Evolutionary conservation across 1,140 invertebrate species (phyloP).

Genomic region (Delia radicum): DNA sequence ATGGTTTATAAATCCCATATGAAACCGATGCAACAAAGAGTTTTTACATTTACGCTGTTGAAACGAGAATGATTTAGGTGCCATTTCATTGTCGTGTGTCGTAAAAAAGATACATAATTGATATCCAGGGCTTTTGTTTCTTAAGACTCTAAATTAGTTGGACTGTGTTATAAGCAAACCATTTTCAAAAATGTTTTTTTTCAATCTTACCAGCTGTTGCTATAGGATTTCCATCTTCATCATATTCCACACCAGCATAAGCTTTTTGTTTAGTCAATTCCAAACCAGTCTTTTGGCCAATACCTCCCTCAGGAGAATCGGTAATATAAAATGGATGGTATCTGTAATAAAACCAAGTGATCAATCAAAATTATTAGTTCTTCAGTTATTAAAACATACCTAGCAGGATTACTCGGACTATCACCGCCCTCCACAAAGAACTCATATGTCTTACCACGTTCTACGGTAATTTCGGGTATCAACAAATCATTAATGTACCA

Average conservation of each 20-base stretch:
- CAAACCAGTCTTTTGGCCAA: slow-evolving; percentile 69
- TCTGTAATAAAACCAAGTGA: slow-evolving; percentile 51
- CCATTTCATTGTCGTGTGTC: no score
- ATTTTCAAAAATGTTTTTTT: slow-evolving; percentile 4
- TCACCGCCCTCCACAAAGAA: slow-evolving; percentile 83
- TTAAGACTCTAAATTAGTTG: no score
- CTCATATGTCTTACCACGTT: slow-evolving; percentile 84
- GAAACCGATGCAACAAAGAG: no score
- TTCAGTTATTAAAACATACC: slow-evolving; percentile 51
- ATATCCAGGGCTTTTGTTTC: no score
- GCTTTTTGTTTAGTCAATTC: slow-evolving; percentile 70
- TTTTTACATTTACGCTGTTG: no score
- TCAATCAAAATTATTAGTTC: not conserved
- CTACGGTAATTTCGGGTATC: slow-evolving; percentile 87
- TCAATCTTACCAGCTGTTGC: slow-evolving; percentile 70
- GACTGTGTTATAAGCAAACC: no score
- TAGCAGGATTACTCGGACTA: slow-evolving; percentile 66
- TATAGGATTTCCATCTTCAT: slow-evolving; percentile 72
- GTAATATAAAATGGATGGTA: slow-evolving; percentile 96
- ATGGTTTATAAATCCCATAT: no score
- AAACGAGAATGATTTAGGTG: no score
- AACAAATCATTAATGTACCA: slow-evolving; percentile 93
- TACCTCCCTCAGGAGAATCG: slow-evolving; percentile 79
- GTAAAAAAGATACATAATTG: no score
- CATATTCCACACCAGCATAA: slow-evolving; percentile 79